Conservation (phyloP, 2,888 invertebrate species). For the Cryptocheilus praepositus region DNA sequence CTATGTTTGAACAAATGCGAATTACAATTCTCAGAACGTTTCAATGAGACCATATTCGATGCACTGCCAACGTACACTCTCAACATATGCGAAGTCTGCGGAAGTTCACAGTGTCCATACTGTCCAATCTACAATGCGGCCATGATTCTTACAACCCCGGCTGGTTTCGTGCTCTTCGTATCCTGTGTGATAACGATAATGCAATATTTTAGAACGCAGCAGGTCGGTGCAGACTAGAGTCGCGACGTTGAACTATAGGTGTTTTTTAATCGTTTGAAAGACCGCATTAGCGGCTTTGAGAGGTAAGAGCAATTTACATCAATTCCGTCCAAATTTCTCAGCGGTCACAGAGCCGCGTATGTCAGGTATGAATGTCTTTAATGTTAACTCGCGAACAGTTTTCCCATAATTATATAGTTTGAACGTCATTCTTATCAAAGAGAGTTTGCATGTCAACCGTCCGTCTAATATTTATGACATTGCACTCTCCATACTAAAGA, state of each 20-base stretch:
- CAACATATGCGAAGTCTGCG: conserved; percentile 95
- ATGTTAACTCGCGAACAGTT: too few relatives aligned
- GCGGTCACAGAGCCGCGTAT: too few relatives aligned
- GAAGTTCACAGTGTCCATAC: conserved; percentile 95
- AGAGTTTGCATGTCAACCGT: too few relatives aligned
- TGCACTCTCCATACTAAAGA: conserved; percentile 44
- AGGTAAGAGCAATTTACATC: too few relatives aligned
- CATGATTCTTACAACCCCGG: conserved; percentile 63
- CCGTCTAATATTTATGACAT: conserved; percentile 19
- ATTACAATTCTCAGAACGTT: conserved; percentile 87
- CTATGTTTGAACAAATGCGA: too few relatives aligned
- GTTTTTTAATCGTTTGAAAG: neutral
- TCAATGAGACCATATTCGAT: conserved; percentile 94
- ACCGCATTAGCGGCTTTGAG: too few relatives aligned
- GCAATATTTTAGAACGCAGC: conserved; percentile 62
- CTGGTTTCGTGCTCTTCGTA: conserved; percentile 55
- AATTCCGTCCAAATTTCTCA: too few relatives aligned
- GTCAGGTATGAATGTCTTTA: too few relatives aligned
- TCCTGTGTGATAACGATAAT: conserved; percentile 51
- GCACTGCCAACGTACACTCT: conserved; percentile 89
- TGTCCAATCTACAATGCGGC: conserved; percentile 89
- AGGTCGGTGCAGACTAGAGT: conserved; percentile 58
- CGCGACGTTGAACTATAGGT: conserved; percentile 1
- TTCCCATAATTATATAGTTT: too few relatives aligned
- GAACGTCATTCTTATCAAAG: too few relatives aligned